Base-by-base conservation (phyloP, 2,113 vertebrate genomes). In the Cynoglossus semilaevis region DNA sequence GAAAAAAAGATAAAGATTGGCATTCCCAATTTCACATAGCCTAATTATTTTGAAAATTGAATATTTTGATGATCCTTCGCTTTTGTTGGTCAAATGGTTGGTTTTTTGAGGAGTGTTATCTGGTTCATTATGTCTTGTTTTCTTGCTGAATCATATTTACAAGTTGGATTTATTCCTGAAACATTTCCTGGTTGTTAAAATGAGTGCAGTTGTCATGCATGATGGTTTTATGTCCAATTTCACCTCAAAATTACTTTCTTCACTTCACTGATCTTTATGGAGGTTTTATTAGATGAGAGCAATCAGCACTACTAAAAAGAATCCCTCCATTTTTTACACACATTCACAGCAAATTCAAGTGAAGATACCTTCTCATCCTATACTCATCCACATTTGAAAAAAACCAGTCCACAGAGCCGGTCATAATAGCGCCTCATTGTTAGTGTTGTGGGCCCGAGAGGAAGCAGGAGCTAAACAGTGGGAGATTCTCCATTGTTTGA, bases 401-500 rank as follows among this genome's bases (percentile, higher is more conserved):
- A 29, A 29, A 2, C 22, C 54, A 52, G 58, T 62, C 67, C 55
- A 74, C 66, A 18, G 22, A 36, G 47, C 66, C 69, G 68, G 67
- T 70, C 85, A 78, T 72, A 79, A 74, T 70, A 80, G 77, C 43
- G 75, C 71, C 72, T 71, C 67, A 79, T 82, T 85, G 80, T 87
- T 73, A 13, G 71, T 5, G 55, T 58, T 45, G 82, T 43, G 73
- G 68, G 75, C 79, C 22, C 46, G 36, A 55, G 77, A 85, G 87
- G 87, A 85, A 86, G 81, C 38, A 12, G 60, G 77, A 48, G 79
- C 78, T 68, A 83, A 87, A 87, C 82, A 85, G 65, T 52, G 60
- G 74, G 71, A 76, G 79, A 81, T 70, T 68, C 82, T 78, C 80
- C 56, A 87, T 90, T 90, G 88, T 90, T 73, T 80, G 69, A 43